Base-by-base conservation (phyloP, 2,113 vertebrate species). In the Neomonachus schauinslandi region DNA sequence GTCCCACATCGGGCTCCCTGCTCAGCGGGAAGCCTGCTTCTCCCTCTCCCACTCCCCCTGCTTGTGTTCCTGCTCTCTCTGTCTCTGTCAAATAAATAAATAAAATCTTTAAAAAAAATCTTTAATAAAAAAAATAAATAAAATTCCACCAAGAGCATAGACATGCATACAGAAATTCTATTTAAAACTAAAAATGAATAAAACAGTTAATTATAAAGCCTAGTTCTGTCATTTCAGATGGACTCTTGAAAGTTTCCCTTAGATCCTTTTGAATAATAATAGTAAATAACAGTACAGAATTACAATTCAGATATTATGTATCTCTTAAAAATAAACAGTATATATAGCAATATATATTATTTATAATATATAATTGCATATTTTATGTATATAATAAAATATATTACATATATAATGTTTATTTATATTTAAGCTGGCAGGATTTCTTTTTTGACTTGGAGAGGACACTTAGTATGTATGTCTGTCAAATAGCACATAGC, bases 161-260 rank as follows among this genome's bases (percentile, higher is more conserved):
- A 65, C 26, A 28, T 90, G 19, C 63, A 49, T 79, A 69, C 0
- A 3, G 51, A 94, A 96, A 94, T 95, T 65, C 33, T 96, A 13
- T 61, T 96, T 97, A 83, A 89, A 89, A 77, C 21, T 42, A 71
- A 49, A 85, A 91, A 91, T 88, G 81, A 97, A 67, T 46, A 84
- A 88, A 97, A 85, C 31, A 93, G 63, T 85, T 63, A 31, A 88
- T 26, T 39, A 14, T 42, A 65, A 91, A 67, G 31, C n/a, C 51
- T 79, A 26, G 39, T 82, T 59, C 26, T 93, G n/a, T 31, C 87
- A 80, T 71, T 97, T 80, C 33, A 71, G 51, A 83, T 89, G 42
- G 42, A 87, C n/a, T 83, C 55, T 89, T 92, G 67, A 91, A 92
- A 95, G 42, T 5, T 94, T 59, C 19, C 14, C 11, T 91, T 36